Percentiles rank a stretch among this genome's conserved stretches.
Conservation (phyloP, 2,113 vertebrate species). For the Centropus unirufus region DNA sequence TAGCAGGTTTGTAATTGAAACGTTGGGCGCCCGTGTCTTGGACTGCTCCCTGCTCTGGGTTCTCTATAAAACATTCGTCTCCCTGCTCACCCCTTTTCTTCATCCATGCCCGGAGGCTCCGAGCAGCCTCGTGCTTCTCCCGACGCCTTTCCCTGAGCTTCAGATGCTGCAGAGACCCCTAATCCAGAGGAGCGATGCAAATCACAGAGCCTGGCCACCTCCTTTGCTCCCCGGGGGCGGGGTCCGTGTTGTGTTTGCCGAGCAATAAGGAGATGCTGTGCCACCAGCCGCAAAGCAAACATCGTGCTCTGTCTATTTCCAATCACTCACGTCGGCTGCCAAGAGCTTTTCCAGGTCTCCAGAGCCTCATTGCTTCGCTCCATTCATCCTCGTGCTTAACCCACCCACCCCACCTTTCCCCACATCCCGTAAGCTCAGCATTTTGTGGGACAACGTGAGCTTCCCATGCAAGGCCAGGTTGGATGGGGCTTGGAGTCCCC, state of each 20-base stretch:
- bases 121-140: not conserved
- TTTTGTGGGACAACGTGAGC: not conserved
- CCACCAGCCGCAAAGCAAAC: not conserved
- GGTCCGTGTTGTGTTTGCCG: not conserved
- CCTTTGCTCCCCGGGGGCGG: fast-evolving
- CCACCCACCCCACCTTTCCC: not conserved
- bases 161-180: not conserved
- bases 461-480: not conserved
- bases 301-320: not conserved
- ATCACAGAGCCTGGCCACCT: not conserved
- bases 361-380: not conserved
- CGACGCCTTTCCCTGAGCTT: fast-evolving
- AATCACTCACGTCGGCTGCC: not conserved
- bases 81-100: fast-evolving
- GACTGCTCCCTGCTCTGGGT: fast-evolving
- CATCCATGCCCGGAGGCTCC: fast-evolving
- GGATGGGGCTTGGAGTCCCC: too few relatives aligned
- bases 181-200: not conserved
- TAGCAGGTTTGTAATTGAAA: not conserved
- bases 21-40: fast-evolving
- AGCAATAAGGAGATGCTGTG: not conserved
- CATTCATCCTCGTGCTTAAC: not conserved
- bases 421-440: not conserved
- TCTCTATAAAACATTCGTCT: not conserved
- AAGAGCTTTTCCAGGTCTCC: not conserved